phyloP scores from a whole-genome alignment of 2,888 invertebrate species.

The Cephus runcator region DNA sequence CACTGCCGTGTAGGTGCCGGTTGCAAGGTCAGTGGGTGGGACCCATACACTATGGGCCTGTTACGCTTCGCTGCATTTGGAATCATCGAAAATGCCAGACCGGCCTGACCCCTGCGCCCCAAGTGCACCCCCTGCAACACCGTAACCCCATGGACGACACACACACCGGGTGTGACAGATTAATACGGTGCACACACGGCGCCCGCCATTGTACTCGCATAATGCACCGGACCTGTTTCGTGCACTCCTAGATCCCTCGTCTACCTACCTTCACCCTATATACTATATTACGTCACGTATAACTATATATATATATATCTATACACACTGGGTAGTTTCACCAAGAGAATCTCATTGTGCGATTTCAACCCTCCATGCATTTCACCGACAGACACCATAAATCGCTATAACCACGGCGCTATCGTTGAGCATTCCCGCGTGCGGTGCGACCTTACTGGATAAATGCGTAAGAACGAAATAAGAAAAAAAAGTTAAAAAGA shows the following conservation, averaged over 20 bases:
- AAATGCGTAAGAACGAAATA: too few species aligned
- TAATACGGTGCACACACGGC: conserved; percentile 48
- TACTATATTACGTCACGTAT: too few species aligned
- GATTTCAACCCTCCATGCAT: too few species aligned
- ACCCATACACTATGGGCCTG: background rate
- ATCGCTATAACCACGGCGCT: too few species aligned
- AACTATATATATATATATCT: too few species aligned
- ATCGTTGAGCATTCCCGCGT: too few species aligned
- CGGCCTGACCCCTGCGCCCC: conserved; percentile 1
- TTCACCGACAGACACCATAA: too few species aligned
- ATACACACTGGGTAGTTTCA: too few species aligned
- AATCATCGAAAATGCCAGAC: conserved; percentile 7
- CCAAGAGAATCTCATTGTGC: too few species aligned
- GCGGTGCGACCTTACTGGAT: too few species aligned
- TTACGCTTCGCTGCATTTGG: background rate
- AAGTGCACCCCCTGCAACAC: background rate
- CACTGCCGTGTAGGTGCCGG: background rate
- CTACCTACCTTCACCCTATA: conserved; percentile 6
- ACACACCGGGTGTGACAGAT: conserved; percentile 52
- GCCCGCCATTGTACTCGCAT: conserved; percentile 42
- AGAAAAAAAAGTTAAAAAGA: too few species aligned
- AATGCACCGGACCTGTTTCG: conserved; percentile 58
- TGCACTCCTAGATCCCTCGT: conserved; percentile 46
- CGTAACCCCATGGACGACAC: conserved; percentile 3
- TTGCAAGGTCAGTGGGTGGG: background rate